Evolutionary conservation across 2,888 invertebrate species (phyloP), one percentile per base, ranked within the genome.

Genomic region (Trypoxylon attenuatum): DNA sequence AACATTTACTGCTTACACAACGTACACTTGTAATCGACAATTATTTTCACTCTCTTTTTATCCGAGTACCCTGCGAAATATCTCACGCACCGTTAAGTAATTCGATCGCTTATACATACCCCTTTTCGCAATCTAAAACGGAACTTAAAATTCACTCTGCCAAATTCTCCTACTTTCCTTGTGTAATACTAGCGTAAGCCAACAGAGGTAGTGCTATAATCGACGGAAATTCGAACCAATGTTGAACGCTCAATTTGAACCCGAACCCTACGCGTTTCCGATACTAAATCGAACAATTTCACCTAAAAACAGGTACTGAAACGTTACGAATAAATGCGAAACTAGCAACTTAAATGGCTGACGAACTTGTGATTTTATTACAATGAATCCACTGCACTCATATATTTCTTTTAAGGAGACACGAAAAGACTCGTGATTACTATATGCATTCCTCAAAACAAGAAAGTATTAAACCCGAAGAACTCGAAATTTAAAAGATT

Each of bases 201-300:
- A 4, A 10, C 10, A 10, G n/a, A 46, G 46, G 46, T 42, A 56
- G 29, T 39, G 43, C 47, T 53, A 22, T 57, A 63, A 63, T 66
- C 53, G 47, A 56, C 47, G 52, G 52, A 57, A 56, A 52, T 50
- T 57, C 41, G 39, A 38, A 65, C 50, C 52, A 42, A 23, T 33
- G 27, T 22, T 27, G 33, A 39, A 42, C 53, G 23, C 33, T 21
- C 43, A 25, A 49, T 66, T 53, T 49, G 56, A 62, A 57, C 51
- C 53, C 29, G 49, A 45, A 39, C 45, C 47, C 45, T 15, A 23
- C 18, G 25, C 18, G 27, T 10, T 51, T 42, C 18, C 41, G 29
- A 19, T 43, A 42, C 63, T 66, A 62, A 62, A 63, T 66, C 62
- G 51, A 43, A 27, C 53, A 45, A 62, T 62, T 49, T 49, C 62